phyloP scores from a whole-genome alignment of 2,113 vertebrate genomes.

The Chlamydotis undulata region DNA sequence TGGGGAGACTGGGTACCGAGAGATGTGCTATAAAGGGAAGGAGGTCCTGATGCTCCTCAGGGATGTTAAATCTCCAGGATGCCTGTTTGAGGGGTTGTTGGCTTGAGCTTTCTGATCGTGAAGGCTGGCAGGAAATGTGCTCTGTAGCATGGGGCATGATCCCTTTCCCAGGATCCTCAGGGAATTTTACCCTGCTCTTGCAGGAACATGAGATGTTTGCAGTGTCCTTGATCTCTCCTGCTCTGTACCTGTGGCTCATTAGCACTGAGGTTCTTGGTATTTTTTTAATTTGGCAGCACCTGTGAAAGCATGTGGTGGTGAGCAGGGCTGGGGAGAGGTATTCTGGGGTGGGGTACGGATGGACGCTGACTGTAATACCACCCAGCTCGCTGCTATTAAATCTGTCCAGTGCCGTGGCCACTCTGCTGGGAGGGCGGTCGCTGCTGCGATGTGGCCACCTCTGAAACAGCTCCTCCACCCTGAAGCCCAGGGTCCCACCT shows the following conservation, averaged over 20 bases:
- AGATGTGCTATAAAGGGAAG: not conserved
- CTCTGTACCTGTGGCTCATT: not conserved
- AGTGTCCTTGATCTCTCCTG: not conserved
- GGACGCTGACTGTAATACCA: not conserved
- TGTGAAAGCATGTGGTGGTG: not conserved
- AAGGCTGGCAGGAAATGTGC: not conserved
- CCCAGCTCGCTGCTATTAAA: not conserved
- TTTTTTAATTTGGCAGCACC: not conserved
- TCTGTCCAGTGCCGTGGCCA: not conserved
- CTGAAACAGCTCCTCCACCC: not conserved
- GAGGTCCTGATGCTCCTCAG: not conserved
- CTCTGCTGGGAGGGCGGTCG: not conserved
- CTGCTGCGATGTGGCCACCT: rapidly evolving
- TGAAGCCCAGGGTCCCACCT: not conserved
- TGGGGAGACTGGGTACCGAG: not conserved
- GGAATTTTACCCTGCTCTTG: not conserved
- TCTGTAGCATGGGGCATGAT: not conserved
- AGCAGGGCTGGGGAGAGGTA: not conserved
- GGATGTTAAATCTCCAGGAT: not conserved
- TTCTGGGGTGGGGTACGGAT: not conserved
- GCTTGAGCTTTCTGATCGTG: not conserved
- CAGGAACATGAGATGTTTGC: not conserved
- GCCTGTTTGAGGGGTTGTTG: not conserved
- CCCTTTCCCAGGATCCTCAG: not conserved
- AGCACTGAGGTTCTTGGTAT: not conserved